phyloP scores from a whole-genome alignment of 2,797 vertebrate species.

The Pangasius djambal region DNA sequence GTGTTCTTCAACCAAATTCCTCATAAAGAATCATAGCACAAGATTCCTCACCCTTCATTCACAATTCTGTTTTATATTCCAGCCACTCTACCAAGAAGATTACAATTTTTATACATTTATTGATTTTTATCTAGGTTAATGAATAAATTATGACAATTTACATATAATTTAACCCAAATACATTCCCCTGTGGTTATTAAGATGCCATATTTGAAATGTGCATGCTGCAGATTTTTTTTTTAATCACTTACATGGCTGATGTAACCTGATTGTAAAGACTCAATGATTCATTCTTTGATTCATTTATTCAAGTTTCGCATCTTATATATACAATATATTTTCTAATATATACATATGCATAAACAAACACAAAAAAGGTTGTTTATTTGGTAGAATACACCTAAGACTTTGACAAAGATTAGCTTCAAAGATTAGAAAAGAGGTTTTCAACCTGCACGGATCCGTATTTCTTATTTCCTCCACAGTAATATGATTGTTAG shows the following conservation, averaged over 20 bases:
- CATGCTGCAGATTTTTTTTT: not conserved
- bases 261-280: not conserved
- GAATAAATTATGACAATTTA: slow-evolving; percentile 46
- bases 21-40: not conserved
- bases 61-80: slow-evolving; percentile 48
- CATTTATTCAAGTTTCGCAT: not conserved
- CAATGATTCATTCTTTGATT: not conserved
- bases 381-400: not conserved
- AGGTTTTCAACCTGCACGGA: not conserved
- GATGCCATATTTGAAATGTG: slow-evolving; percentile 18
- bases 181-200: slow-evolving; percentile 4
- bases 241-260: slow-evolving; percentile 8
- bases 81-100: slow-evolving; percentile 10
- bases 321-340: not conserved
- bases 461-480: not conserved
- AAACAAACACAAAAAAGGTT: not conserved
- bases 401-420: not conserved
- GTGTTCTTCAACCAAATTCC: not conserved
- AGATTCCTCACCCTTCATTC: not conserved
- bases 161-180: slow-evolving; percentile 38
- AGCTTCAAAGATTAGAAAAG: not conserved
- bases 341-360: not conserved
- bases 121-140: slow-evolving; percentile 45
- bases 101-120: slow-evolving; percentile 43
- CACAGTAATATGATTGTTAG: not conserved